Evolutionary conservation across 2,888 invertebrate genomes (phyloP).

Genomic region (Leistus spinibarbis): DNA sequence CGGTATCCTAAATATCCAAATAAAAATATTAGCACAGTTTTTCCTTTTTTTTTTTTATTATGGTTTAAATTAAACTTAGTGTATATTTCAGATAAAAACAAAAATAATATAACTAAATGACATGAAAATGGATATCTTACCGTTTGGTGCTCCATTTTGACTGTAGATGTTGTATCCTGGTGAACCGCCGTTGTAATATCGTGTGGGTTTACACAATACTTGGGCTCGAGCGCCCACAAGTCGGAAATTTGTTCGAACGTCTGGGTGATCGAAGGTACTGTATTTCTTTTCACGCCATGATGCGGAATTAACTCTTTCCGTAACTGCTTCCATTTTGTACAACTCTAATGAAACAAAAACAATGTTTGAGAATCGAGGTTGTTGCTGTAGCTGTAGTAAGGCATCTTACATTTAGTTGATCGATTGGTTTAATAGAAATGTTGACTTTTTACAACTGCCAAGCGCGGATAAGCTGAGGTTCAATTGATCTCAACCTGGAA

Average conservation of each 20-base stretch:
- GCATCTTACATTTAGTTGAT: constrained; percentile 49
- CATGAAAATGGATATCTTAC: not conserved
- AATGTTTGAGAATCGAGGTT: constrained; percentile 24
- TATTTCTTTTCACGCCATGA: constrained; percentile 58
- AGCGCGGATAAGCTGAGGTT: constrained; percentile 58
- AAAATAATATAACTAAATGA: too few species aligned
- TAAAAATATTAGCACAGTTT: not conserved
- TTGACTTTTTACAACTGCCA: constrained; percentile 56
- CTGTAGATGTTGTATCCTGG: constrained; percentile 10
- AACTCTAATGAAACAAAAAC: constrained; percentile 47
- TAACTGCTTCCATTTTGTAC: constrained; percentile 53
- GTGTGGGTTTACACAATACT: constrained; percentile 50
- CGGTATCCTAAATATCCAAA: not conserved
- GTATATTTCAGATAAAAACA: too few species aligned
- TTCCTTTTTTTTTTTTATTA: too few species aligned
- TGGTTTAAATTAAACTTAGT: too few species aligned
- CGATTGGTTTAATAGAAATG: constrained; percentile 57
- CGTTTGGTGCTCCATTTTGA: constrained; percentile 10
- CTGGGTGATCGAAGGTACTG: constrained; percentile 5
- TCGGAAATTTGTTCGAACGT: constrained; percentile 44
- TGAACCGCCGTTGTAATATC: constrained; percentile 48
- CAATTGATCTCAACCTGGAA: constrained; percentile 59
- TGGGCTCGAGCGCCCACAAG: constrained; percentile 46
- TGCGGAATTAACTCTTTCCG: constrained; percentile 53
- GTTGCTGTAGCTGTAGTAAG: not conserved